Evolutionary conservation across 1,140 invertebrate species (phyloP).

Genomic region (Nebria ingens): DNA sequence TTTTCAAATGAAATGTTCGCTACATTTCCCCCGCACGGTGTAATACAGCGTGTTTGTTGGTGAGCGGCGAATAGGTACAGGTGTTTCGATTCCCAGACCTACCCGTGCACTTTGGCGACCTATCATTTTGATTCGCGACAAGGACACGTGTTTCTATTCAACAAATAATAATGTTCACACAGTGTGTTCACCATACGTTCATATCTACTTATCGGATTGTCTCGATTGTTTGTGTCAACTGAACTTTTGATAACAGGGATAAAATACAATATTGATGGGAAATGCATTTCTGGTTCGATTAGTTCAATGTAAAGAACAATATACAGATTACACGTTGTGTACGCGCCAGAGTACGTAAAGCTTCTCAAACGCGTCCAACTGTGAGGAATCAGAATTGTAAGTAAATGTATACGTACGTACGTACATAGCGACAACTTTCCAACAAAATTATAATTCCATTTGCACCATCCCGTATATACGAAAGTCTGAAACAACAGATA

Average conservation of each 20-base stretch:
- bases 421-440: not conserved
- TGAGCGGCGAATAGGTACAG: no score
- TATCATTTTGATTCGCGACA: no score
- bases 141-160: not conserved
- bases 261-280: not conserved
- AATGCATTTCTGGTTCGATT: slow-evolving; percentile 4
- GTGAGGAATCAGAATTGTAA: slow-evolving; percentile 4
- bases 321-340: not conserved
- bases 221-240: not conserved
- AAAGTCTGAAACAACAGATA: not conserved
- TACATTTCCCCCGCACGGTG: slow-evolving; percentile 1
- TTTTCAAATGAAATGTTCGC: slow-evolving; percentile 8
- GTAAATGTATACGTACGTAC: not conserved
- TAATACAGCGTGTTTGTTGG: not conserved
- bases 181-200: no score
- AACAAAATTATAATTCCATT: slow-evolving; percentile 2
- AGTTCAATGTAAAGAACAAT: not conserved
- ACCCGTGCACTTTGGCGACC: not conserved
- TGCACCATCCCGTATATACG: not conserved
- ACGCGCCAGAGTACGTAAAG: not conserved
- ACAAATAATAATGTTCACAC: no score
- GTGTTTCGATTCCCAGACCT: slow-evolving; percentile 2
- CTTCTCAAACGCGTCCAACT: not conserved
- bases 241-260: not conserved
- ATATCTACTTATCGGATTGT: slow-evolving; percentile 3